These are phyloP conservation scores for Hypsibius dujardini DNA, from an alignment of 1,140 invertebrate genomes.

Conservation along the genomic window DNA sequence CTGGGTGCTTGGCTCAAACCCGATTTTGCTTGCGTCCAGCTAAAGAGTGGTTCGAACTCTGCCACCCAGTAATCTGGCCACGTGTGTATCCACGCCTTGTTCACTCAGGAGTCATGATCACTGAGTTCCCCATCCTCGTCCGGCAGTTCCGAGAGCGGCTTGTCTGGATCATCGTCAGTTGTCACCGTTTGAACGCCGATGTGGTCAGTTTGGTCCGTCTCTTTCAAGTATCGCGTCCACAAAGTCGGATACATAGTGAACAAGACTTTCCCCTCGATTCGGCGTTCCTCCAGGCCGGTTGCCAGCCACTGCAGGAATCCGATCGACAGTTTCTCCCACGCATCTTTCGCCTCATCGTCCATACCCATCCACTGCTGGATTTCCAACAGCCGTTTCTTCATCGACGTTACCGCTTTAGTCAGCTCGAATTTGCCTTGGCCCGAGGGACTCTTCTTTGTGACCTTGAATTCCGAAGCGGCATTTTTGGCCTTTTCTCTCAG, in stretches of 20 bases:
- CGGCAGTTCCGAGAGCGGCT: neutral
- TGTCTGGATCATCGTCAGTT: neutral
- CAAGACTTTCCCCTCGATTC: neutral
- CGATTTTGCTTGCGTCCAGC: too few species aligned
- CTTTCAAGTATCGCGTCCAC: neutral
- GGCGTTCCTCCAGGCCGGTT: neutral
- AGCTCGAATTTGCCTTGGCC: neutral
- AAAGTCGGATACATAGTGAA: neutral
- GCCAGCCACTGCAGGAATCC: constrained; percentile 11
- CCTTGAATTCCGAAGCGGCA: constrained; percentile 14
- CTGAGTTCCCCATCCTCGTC: too few species aligned
- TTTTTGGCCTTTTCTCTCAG: constrained; percentile 32
- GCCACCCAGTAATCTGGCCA: too few species aligned
- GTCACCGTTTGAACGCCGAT: neutral
- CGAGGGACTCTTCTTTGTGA: neutral
- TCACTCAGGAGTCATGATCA: too few species aligned
- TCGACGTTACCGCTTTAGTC: constrained; percentile 22
- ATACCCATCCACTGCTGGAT: constrained; percentile 32
- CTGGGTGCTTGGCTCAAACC: too few species aligned
- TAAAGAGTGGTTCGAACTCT: too few species aligned
- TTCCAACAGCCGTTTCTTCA: constrained; percentile 29
- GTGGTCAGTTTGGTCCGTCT: neutral
- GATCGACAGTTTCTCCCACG: constrained; percentile 26
- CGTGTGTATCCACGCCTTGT: too few species aligned
- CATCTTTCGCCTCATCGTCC: constrained; percentile 25